Evolutionary conservation across 2,113 vertebrate species (phyloP).

Genomic region (Macquaria australasica): DNA sequence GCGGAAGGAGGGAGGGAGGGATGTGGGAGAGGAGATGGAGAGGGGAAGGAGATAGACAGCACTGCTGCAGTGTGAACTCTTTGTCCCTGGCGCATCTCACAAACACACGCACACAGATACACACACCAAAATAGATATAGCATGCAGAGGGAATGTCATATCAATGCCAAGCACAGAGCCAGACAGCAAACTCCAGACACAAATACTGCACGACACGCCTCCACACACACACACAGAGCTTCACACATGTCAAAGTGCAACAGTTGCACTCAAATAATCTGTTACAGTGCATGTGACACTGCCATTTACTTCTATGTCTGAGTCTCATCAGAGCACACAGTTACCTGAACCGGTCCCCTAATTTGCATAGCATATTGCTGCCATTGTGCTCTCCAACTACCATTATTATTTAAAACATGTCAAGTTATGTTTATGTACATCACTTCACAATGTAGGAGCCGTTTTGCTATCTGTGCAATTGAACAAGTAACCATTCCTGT

Average conservation of each 20-base stretch:
- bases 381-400: not conserved
- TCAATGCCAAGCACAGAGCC: slow-evolving; percentile 47
- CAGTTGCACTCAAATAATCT: not conserved
- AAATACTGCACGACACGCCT: not conserved
- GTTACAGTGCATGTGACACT: not conserved
- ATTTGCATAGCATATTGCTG: not conserved
- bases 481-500: not conserved
- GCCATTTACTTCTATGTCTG: slow-evolving; percentile 1
- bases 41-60: slow-evolving; percentile 53
- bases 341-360: not conserved
- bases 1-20: slow-evolving; percentile 22
- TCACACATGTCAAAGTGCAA: slow-evolving; percentile 22
- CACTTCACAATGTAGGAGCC: not conserved
- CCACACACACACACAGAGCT: not conserved
- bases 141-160: slow-evolving; percentile 53
- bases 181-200: slow-evolving; percentile 35
- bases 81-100: slow-evolving; percentile 66
- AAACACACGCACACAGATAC: slow-evolving; percentile 19
- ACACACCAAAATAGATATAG: slow-evolving; percentile 52
- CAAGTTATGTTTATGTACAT: not conserved
- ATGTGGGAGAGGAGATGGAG: slow-evolving; percentile 40
- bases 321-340: slow-evolving; percentile 1
- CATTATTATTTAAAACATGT: not conserved
- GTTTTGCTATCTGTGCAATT: not conserved
- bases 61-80: slow-evolving; percentile 75